phyloP scores from a whole-genome alignment of 2,113 vertebrate species.

The Peromyscus maniculatus region DNA sequence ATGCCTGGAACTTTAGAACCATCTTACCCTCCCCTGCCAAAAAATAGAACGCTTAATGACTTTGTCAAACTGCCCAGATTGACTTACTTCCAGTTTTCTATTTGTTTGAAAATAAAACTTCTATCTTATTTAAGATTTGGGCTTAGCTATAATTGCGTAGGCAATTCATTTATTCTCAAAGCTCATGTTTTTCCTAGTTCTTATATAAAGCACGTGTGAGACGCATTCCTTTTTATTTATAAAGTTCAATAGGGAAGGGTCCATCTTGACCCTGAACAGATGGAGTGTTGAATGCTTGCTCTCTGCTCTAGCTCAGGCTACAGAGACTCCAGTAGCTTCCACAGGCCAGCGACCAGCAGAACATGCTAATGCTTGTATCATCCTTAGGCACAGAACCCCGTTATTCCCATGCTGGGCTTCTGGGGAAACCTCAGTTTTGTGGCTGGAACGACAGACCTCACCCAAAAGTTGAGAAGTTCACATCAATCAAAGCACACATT shows the following conservation, averaged over 20 bases:
- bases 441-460: conserved; percentile 58
- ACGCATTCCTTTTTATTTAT: neutral
- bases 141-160: neutral
- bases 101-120: conserved; percentile 33
- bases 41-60: neutral
- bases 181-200: neutral
- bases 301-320: neutral
- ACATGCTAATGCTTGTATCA: neutral
- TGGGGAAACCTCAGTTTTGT: conserved; percentile 43
- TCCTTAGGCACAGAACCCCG: neutral
- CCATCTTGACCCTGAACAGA: neutral
- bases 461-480: conserved; percentile 84
- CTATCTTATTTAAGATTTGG: neutral
- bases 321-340: neutral
- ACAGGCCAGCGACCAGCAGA: neutral
- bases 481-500: conserved; percentile 81
- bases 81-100: neutral
- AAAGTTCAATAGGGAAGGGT: neutral
- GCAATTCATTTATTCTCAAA: conserved; percentile 4
- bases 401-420: conserved; percentile 23
- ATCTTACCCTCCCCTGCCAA: neutral
- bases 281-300: neutral
- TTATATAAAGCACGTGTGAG: neutral
- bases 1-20: neutral
- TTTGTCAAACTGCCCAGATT: neutral